These are phyloP conservation scores for Antidorcas marsupialis DNA, from an alignment of 2,113 vertebrate genomes.

Conservation along the genomic window DNA sequence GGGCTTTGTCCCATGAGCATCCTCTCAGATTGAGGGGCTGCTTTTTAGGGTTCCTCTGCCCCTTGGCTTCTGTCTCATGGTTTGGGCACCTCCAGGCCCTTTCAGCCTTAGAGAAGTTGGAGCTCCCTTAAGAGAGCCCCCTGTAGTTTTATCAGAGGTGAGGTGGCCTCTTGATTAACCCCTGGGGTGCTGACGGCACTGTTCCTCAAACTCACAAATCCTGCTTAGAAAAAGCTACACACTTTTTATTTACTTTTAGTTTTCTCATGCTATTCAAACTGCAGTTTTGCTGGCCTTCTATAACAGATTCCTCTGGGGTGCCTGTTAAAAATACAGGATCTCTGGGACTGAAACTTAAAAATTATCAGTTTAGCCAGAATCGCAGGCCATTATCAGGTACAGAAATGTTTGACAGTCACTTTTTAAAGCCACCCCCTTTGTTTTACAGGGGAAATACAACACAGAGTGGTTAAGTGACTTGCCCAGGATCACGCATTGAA, in stretches of 20 bases:
- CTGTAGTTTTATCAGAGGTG: not conserved
- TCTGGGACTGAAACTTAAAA: not conserved
- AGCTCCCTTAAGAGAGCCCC: not conserved
- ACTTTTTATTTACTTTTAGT: not conserved
- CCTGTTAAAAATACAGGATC: not conserved
- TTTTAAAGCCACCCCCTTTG: not conserved
- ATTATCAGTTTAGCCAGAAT: slow-evolving; percentile 6
- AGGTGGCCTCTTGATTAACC: not conserved
- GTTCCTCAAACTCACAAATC: not conserved
- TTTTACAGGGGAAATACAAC: not conserved
- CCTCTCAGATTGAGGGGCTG: not conserved
- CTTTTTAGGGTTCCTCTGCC: not conserved
- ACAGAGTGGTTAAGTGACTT: not conserved
- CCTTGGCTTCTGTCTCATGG: not conserved
- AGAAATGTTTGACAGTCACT: not conserved
- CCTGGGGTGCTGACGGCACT: not conserved
- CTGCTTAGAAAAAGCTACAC: not conserved
- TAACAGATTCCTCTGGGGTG: not conserved
- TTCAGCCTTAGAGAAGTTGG: not conserved
- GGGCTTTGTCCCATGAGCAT: not conserved
- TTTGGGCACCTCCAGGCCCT: not conserved
- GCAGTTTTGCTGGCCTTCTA: not conserved
- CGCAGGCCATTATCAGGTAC: not conserved
- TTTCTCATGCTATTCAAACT: not conserved
- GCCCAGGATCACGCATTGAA: not conserved